Percentiles rank a stretch among this genome's conserved stretches.
phyloP scores from a whole-genome alignment of 1,140 invertebrate genomes.

The Drosophila erecta region DNA sequence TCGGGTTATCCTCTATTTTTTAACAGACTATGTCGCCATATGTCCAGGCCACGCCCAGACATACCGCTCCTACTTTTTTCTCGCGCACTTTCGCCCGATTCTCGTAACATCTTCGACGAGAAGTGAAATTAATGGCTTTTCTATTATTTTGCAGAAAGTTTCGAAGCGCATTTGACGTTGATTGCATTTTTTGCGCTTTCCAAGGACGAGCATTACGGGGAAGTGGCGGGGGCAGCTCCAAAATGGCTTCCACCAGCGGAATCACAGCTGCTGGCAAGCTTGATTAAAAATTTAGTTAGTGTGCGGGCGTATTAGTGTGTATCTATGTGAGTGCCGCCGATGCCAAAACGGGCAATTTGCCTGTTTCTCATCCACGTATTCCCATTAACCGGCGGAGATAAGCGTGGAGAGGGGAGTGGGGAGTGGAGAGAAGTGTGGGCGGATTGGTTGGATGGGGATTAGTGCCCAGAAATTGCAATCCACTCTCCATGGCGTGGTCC shows the following conservation, averaged over 20 bases:
- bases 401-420: not conserved
- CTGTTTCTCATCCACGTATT: constrained; percentile 8
- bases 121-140: constrained; percentile 83
- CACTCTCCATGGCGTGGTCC: constrained; percentile 14
- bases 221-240: constrained; percentile 4
- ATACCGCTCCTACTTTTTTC: constrained; percentile 2
- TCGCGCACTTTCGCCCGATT: constrained; percentile 16
- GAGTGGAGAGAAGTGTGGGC: not conserved
- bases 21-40: constrained; percentile 36
- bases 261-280: constrained; percentile 75
- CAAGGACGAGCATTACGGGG: constrained; percentile 38
- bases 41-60: constrained; percentile 35
- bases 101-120: constrained; percentile 70
- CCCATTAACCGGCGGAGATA: constrained; percentile 11
- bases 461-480: constrained; percentile 25
- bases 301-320: constrained; percentile 34
- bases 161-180: constrained; percentile 81
- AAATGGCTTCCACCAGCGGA: constrained; percentile 54
- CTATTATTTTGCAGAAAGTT: constrained; percentile 82
- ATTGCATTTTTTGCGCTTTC: constrained; percentile 75
- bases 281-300: constrained; percentile 78
- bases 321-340: constrained; percentile 46
- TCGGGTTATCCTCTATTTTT: not conserved
- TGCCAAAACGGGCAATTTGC: constrained; percentile 56
- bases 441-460: constrained; percentile 5